These are phyloP conservation scores for Hippoglossus hippoglossus DNA, from an alignment of 2,797 vertebrate genomes.

Conservation along the genomic window DNA sequence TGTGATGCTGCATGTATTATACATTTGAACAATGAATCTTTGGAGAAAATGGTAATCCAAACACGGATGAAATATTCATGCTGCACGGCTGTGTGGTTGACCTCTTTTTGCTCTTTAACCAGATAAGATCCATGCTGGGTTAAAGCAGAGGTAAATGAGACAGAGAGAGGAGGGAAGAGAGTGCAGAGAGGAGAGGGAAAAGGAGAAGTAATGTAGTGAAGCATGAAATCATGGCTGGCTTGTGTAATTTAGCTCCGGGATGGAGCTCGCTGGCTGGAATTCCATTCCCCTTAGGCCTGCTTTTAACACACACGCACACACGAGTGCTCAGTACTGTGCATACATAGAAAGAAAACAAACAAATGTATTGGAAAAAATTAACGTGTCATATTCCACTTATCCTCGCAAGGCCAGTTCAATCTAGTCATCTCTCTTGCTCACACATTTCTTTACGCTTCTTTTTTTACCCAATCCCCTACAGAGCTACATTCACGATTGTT, in stretches of 20 bases:
- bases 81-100: conserved; percentile 62
- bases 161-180: conserved; percentile 57
- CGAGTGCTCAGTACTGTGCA: conserved; percentile 1
- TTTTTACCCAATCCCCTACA: conserved; percentile 8
- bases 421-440: conserved; percentile 29
- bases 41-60: conserved; percentile 78
- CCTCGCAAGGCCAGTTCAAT: conserved; percentile 34
- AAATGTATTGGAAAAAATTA: conserved; percentile 46
- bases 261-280: conserved; percentile 79
- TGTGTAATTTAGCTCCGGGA: conserved; percentile 86
- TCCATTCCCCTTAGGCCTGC: conserved; percentile 78
- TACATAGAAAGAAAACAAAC: conserved; percentile 10
- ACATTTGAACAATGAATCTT: conserved; percentile 77
- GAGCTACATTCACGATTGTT: conserved; percentile 11
- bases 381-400: conserved; percentile 36
- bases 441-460: conserved; percentile 20
- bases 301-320: conserved; percentile 66
- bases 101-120: conserved; percentile 78
- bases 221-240: conserved; percentile 87
- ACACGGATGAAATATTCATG: conserved; percentile 83
- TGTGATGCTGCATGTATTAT: conserved; percentile 71
- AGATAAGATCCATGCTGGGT: conserved; percentile 77
- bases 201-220: conserved; percentile 81
- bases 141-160: conserved; percentile 80
- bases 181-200: conserved; percentile 56